These are phyloP conservation scores for Belonocnema kinseyi DNA, from an alignment of 1,140 invertebrate species.

Conservation along the genomic window DNA sequence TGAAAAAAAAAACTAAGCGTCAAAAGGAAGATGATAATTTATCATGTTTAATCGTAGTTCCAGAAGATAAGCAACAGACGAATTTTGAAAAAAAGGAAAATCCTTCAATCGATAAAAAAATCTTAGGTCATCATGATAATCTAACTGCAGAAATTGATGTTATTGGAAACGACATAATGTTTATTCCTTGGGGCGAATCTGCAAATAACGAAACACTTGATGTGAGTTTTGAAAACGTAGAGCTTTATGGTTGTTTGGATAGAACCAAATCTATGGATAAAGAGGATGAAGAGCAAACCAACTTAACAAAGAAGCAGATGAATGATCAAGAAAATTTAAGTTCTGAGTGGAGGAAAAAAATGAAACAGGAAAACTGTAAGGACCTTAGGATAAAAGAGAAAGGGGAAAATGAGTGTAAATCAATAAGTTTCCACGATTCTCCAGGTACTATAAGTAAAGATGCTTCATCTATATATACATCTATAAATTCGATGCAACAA, in stretches of 20 bases:
- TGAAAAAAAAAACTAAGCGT: slow-evolving; percentile 3
- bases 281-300: slow-evolving; percentile 5
- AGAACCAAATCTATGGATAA: slow-evolving; percentile 6
- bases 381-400: too few relatives aligned
- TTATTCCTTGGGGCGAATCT: slow-evolving; percentile 62
- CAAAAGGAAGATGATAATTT: too few relatives aligned
- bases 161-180: slow-evolving; percentile 51
- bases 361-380: too few relatives aligned
- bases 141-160: slow-evolving; percentile 22
- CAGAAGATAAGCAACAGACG: slow-evolving; percentile 35
- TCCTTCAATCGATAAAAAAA: not conserved
- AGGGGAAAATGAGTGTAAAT: too few relatives aligned
- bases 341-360: not conserved
- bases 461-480: too few relatives aligned
- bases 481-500: too few relatives aligned
- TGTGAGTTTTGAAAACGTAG: slow-evolving; percentile 19
- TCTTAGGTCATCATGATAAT: not conserved
- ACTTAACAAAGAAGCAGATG: slow-evolving; percentile 22
- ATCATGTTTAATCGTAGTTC: slow-evolving; percentile 24
- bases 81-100: slow-evolving; percentile 3
- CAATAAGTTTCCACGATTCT: too few relatives aligned
- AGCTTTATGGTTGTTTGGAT: slow-evolving; percentile 30
- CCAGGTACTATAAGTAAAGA: too few relatives aligned
- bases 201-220: slow-evolving; percentile 52
- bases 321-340: slow-evolving; percentile 40